phyloP scores from a whole-genome alignment of 1,140 invertebrate genomes.

The Tachypleus tridentatus region DNA sequence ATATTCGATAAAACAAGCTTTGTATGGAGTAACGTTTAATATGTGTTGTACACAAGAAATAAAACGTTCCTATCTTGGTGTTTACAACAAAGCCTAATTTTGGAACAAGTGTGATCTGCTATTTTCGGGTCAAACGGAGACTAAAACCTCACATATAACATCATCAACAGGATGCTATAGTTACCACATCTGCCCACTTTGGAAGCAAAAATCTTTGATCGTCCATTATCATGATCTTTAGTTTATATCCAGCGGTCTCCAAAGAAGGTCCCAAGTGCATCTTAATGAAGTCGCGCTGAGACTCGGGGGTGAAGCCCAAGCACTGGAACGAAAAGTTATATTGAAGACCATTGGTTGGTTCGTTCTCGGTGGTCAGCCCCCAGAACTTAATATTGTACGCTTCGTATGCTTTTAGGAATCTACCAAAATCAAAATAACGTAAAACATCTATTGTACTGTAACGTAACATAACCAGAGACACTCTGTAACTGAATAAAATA shows the following conservation, averaged over 20 bases:
- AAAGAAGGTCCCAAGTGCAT: conserved; percentile 56
- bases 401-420: conserved; percentile 45
- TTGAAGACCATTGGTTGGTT: conserved; percentile 35
- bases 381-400: conserved; percentile 42
- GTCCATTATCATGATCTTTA: conserved; percentile 49
- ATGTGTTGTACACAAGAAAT: background rate
- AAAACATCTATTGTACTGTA: too few species aligned
- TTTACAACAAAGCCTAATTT: too few species aligned
- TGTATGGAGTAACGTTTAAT: background rate
- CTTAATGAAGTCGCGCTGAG: conserved; percentile 47
- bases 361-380: conserved; percentile 48
- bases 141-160: too few species aligned
- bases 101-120: too few species aligned
- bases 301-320: conserved; percentile 55
- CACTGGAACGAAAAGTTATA: conserved; percentile 46
- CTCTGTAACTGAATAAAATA: too few species aligned
- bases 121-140: too few species aligned
- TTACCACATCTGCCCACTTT: conserved; percentile 41
- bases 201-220: conserved; percentile 53
- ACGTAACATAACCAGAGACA: too few species aligned
- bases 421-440: background rate
- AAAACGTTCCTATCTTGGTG: background rate
- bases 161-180: conserved; percentile 21
- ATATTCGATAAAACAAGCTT: background rate
- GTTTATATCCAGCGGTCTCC: conserved; percentile 40